phyloP scores from a whole-genome alignment of 2,113 vertebrate genomes.

The Poeciliopsis retropinna region DNA sequence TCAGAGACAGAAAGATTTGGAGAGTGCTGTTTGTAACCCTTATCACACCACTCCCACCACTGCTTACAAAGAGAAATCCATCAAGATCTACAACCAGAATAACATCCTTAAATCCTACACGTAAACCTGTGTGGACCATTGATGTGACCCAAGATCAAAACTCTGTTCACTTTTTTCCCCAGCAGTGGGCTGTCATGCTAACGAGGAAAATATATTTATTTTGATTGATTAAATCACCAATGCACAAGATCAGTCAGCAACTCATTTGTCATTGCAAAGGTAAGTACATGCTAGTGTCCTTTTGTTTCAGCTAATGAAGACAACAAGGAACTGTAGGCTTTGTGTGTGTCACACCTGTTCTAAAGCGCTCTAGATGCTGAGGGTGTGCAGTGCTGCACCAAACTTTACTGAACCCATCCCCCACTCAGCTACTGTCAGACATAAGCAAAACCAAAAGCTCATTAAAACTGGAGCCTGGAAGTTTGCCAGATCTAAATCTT shows the following conservation, averaged over 20 bases:
- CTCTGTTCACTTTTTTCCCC: conserved; percentile 16
- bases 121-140: conserved; percentile 23
- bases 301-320: neutral
- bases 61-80: conserved; percentile 54
- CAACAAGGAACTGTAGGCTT: neutral
- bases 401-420: conserved; percentile 63
- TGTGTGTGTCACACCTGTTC: conserved; percentile 50
- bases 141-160: conserved; percentile 3
- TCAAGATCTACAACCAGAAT: conserved; percentile 41
- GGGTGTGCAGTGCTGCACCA: conserved; percentile 56
- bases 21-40: conserved; percentile 28
- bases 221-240: neutral
- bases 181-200: neutral
- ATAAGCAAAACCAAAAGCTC: conserved; percentile 36
- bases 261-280: neutral
- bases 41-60: conserved; percentile 30
- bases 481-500: conserved; percentile 19
- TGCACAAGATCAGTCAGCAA: conserved; percentile 13
- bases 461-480: conserved; percentile 25
- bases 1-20: conserved; percentile 42
- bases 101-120: conserved; percentile 41
- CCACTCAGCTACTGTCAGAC: conserved; percentile 58
- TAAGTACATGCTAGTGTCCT: neutral
- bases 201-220: conserved; percentile 4
- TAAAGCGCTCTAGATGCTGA: conserved; percentile 38